Base-by-base conservation (phyloP, 2,888 invertebrate genomes). In the Liposcelis brunnea region DNA sequence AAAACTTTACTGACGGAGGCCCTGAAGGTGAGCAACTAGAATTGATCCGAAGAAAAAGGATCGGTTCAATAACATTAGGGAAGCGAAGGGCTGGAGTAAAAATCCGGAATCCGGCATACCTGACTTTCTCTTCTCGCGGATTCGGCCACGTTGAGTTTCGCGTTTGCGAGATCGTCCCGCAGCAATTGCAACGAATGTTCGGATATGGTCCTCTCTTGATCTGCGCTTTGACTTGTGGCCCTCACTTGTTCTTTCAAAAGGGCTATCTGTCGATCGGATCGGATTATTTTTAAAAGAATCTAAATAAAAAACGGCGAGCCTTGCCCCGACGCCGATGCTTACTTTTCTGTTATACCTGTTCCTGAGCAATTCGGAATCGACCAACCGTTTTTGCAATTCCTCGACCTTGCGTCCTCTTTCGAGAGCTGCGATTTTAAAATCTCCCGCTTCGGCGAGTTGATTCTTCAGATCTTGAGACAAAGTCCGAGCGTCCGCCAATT, bases 381-480 rank as follows among this genome's bases (percentile, higher is more conserved):
- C 78, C 19, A 86, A 62, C 51, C 80, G 77, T 58, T 81, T 80
- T 52, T 85, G 82, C 2, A 87, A 65, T 49, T 87, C 86, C 57
- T 87, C 86, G 45, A 86, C 74, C 64, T 84, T 86, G 19, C 86
- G 71, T 1, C 82, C 83, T 26, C 84, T 70, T 60, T 89, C 87
- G 54, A 87, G 58, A 1, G 86, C 78, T 14, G 83, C 79, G 55
- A 86, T 83, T 85, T 87, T 89, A 58, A 82, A 84, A 57, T 89
- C 86, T 1, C 83, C 83, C 1, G 86, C 83, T 59, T 87, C 86
- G 0, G 81, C 76, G 7, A 89, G 64, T 59, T 89, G 87, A 2
- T 82, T 75, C 64, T 89, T 86, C 38, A 91, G 71, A 56, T 90
- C 89, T 12, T 84, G 74, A 31, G 83, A 70, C 54, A 85, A 82